These are phyloP conservation scores for Sitodiplosis mosellana DNA, from an alignment of 1,140 invertebrate genomes.

Conservation along the genomic window DNA sequence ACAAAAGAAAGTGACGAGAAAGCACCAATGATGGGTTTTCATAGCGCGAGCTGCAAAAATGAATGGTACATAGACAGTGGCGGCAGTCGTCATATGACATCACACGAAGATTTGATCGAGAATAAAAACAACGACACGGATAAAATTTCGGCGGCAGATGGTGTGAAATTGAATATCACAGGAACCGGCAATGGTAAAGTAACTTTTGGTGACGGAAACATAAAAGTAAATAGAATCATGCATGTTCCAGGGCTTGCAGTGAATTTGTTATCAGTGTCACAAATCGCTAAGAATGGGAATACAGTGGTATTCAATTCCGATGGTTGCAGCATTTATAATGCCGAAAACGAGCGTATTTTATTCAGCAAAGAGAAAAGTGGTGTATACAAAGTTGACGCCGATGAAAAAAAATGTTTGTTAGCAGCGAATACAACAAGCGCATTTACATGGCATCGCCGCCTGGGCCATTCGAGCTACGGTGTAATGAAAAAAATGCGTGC, in stretches of 20 bases:
- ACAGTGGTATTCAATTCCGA: not conserved
- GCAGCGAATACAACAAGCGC: not conserved
- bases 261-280: conserved; percentile 4
- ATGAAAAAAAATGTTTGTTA: not conserved
- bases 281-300: conserved; percentile 3
- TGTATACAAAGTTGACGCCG: conserved; percentile 2
- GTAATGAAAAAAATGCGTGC: not conserved
- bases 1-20: too few species aligned
- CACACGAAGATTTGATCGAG: conserved; percentile 7
- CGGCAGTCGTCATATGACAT: conserved; percentile 6
- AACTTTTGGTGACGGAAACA: conserved; percentile 1
- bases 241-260: conserved; percentile 3
- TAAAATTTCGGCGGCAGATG: conserved; percentile 17
- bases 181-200: conserved; percentile 13
- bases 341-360: not conserved
- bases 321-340: conserved; percentile 1
- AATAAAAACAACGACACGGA: conserved; percentile 5
- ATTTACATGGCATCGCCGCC: not conserved
- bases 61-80: conserved; percentile 14
- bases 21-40: too few species aligned
- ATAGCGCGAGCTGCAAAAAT: not conserved
- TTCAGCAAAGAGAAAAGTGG: not conserved
- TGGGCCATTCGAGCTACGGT: not conserved
- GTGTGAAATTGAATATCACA: conserved; percentile 9
- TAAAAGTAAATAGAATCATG: not conserved